phyloP scores from a whole-genome alignment of 1,140 invertebrate species.

The Leucophenga varia region DNA sequence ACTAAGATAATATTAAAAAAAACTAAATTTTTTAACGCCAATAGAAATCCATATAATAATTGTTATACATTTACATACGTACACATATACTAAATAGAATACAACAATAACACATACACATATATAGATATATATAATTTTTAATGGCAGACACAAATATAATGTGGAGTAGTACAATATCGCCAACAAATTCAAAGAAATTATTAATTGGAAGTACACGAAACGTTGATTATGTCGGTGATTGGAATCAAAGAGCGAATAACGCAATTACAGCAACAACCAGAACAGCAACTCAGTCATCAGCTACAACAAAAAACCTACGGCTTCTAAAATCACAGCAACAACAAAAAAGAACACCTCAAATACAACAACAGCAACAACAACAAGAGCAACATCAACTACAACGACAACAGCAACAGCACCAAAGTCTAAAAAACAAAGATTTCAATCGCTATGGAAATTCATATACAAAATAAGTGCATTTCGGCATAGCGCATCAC shows the following conservation, averaged over 20 bases:
- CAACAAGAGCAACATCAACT: slow-evolving; percentile 18
- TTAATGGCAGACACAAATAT: slow-evolving; percentile 25
- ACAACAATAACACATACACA: no score
- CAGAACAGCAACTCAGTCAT: slow-evolving; percentile 16
- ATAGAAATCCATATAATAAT: no score
- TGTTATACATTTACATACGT: no score
- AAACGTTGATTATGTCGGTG: slow-evolving; percentile 57
- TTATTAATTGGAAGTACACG: slow-evolving; percentile 51
- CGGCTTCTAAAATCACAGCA: slow-evolving; percentile 14
- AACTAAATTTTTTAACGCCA: no score
- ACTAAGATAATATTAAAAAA: no score
- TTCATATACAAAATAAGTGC: slow-evolving; percentile 56
- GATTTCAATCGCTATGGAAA: slow-evolving; percentile 56
- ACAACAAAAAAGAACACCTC: slow-evolving; percentile 9
- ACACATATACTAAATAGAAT: no score
- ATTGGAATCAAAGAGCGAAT: slow-evolving; percentile 20
- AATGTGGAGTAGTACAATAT: slow-evolving; percentile 56
- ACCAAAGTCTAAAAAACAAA: slow-evolving; percentile 43
- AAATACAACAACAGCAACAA: slow-evolving; percentile 11
- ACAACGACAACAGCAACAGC: slow-evolving; percentile 16
- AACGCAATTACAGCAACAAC: slow-evolving; percentile 19
- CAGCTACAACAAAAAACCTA: no score
- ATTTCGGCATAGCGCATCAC: slow-evolving; percentile 58
- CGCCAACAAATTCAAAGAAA: slow-evolving; percentile 56
- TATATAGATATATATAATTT: no score